phyloP scores from a whole-genome alignment of 2,888 invertebrate species.

The Acronicta leporina region DNA sequence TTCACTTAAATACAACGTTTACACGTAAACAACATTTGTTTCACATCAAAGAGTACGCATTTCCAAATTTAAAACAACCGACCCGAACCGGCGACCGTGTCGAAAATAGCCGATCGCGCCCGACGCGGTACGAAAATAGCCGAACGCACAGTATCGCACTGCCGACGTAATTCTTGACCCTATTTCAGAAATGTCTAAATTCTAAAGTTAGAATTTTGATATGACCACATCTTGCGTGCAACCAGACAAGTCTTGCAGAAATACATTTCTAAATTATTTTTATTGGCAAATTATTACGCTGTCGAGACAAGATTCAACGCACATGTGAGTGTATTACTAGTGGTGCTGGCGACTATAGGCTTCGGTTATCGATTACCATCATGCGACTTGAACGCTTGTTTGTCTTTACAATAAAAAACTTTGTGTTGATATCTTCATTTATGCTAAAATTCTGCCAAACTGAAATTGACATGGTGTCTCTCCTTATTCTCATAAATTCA shows the following conservation, averaged over 20 bases:
- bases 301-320: too few relatives aligned
- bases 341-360: too few relatives aligned
- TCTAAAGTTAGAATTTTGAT: constrained; percentile 67
- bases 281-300: not conserved
- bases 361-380: too few relatives aligned
- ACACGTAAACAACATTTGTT: constrained; percentile 76
- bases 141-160: constrained; percentile 73
- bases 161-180: constrained; percentile 86
- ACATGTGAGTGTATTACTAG: too few relatives aligned
- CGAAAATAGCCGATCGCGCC: constrained; percentile 75
- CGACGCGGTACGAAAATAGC: constrained; percentile 77
- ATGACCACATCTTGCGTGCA: constrained; percentile 43
- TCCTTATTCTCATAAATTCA: too few relatives aligned
- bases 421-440: too few relatives aligned
- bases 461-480: too few relatives aligned
- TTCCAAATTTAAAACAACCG: constrained; percentile 78
- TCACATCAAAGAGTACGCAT: constrained; percentile 79
- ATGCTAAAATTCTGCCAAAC: too few relatives aligned
- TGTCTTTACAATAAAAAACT: too few relatives aligned
- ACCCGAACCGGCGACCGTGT: constrained; percentile 64
- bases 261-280: too few relatives aligned
- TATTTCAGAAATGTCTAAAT: constrained; percentile 82
- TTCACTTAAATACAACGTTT: constrained; percentile 9
- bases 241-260: constrained; percentile 23
- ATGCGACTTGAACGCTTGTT: too few relatives aligned